Percentiles rank a stretch among this genome's conserved stretches.
These are phyloP conservation scores for Zosterops hypoxanthus DNA, from an alignment of 2,113 vertebrate genomes.

Conservation along the genomic window DNA sequence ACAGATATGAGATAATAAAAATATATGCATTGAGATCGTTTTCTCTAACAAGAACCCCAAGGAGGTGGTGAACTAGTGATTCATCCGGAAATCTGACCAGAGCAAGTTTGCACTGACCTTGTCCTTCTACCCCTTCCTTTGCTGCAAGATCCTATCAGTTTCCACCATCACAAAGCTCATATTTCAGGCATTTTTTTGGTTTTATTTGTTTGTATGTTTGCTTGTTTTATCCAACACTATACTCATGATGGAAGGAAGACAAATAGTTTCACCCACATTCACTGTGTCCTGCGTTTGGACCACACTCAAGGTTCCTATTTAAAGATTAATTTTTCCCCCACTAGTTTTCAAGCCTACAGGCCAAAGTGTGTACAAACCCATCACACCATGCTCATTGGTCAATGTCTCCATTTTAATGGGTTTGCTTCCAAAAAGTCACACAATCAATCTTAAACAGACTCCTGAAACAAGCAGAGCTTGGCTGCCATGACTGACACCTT, in stretches of 20 bases:
- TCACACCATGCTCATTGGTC: background rate
- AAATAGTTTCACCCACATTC: background rate
- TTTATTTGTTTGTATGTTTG: background rate
- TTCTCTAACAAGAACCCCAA: background rate
- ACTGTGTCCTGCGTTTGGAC: fast-evolving
- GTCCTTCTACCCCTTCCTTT: background rate
- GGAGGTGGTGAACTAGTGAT: background rate
- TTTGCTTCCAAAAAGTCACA: background rate
- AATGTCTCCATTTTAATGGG: background rate
- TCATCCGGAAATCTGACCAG: background rate
- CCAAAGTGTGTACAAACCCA: too few relatives aligned
- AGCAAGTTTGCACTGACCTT: background rate
- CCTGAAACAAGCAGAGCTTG: background rate
- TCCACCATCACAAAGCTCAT: background rate
- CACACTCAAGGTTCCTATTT: background rate
- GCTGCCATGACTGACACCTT: fast-evolving
- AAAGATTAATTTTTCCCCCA: fast-evolving
- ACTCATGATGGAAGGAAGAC: background rate
- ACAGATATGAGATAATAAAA: background rate
- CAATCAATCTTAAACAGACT: background rate
- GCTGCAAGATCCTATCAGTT: background rate
- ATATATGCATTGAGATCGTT: background rate
- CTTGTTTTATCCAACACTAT: background rate
- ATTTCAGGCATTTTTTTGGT: background rate
- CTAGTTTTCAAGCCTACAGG: background rate